Percentiles rank a stretch among this genome's conserved stretches.
Evolutionary conservation across 2,113 vertebrate species (phyloP).

Genomic region (Rhinoderma darwinii): DNA sequence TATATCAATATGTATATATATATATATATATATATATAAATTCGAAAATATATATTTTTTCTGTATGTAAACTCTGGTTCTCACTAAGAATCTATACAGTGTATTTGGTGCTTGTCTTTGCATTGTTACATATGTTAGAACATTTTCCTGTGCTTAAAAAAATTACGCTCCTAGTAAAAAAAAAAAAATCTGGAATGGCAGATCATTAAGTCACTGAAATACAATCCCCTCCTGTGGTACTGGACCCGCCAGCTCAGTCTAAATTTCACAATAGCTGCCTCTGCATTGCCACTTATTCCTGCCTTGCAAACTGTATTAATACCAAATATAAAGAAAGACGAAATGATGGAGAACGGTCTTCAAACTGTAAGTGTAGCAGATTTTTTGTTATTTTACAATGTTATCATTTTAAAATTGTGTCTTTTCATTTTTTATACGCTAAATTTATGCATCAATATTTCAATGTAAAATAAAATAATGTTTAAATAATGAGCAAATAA

Average conservation of each 20-base stretch:
- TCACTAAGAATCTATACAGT: too few species aligned
- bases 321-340: conserved; percentile 30
- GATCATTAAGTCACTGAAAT: conserved; percentile 67
- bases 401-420: too few species aligned
- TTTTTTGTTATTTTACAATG: conserved; percentile 50
- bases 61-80: too few species aligned
- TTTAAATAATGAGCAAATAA: too few species aligned
- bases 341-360: conserved; percentile 61
- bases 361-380: conserved; percentile 70
- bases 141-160: not conserved
- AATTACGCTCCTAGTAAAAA: conserved; percentile 16
- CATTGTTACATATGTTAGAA: not conserved
- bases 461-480: too few species aligned
- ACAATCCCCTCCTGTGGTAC: conserved; percentile 63
- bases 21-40: too few species aligned
- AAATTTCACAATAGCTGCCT: conserved; percentile 71
- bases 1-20: too few species aligned
- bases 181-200: conserved; percentile 61
- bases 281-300: not conserved
- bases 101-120: not conserved
- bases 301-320: not conserved
- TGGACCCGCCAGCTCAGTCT: conserved; percentile 61
- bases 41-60: too few species aligned
- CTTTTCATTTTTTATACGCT: too few species aligned
- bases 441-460: too few species aligned